These are phyloP conservation scores for Cliona cf. orientalis DNA, from an alignment of 37 sponge, comb jelly and placozoan genomes.

Conservation along the genomic window DNA sequence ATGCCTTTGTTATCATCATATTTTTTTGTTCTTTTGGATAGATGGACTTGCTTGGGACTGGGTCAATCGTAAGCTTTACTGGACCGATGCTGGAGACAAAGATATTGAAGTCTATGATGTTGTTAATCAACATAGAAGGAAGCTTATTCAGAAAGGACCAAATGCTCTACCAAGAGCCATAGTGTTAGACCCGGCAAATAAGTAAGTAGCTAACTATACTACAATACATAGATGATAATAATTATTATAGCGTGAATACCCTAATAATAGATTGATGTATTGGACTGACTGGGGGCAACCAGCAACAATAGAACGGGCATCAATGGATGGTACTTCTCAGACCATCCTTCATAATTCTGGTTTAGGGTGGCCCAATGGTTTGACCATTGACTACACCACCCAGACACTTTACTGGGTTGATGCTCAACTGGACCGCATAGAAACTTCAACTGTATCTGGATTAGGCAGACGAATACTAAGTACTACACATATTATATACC, in stretches of 20 bases:
- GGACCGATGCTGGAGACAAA: slow-evolving; percentile 40
- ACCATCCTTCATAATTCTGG: neutral
- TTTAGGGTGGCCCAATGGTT: neutral
- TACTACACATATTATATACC: neutral
- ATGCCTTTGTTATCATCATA: too few species aligned
- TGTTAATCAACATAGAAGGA: slow-evolving; percentile 3
- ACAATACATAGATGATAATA: too few species aligned
- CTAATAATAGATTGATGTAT: neutral
- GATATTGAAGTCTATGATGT: slow-evolving; percentile 27
- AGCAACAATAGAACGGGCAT: neutral
- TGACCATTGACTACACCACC: neutral
- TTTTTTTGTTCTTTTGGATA: too few species aligned
- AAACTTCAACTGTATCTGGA: neutral
- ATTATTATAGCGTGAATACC: too few species aligned
- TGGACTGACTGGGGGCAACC: neutral
- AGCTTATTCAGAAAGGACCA: neutral
- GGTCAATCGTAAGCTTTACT: slow-evolving; percentile 73
- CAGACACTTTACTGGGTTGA: neutral
- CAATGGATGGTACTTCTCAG: neutral
- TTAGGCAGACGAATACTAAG: neutral
- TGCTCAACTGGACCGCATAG: neutral
- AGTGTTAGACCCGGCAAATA: neutral
- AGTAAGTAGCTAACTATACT: neutral
- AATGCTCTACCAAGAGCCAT: neutral
- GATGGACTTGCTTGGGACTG: slow-evolving; percentile 76